These are phyloP conservation scores for Drosophila cracens DNA, from an alignment of 2,888 invertebrate species.

Conservation along the genomic window DNA sequence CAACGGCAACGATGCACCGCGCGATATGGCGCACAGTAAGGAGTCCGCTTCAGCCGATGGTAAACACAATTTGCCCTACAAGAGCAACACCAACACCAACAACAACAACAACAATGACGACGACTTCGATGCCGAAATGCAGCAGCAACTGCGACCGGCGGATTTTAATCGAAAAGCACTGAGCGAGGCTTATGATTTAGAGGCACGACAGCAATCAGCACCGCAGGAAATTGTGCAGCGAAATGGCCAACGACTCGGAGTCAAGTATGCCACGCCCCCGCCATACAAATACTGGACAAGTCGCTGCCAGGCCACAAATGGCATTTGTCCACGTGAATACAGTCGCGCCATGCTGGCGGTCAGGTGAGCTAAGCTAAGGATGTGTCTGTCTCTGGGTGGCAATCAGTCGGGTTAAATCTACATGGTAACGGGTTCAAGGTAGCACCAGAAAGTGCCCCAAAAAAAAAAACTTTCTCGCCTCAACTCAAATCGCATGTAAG, in stretches of 20 bases:
- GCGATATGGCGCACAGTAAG: constrained; percentile 62
- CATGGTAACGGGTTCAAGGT: constrained; percentile 51
- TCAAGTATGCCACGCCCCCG: constrained; percentile 67
- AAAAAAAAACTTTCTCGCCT: constrained; percentile 58
- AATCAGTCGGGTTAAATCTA: constrained; percentile 34
- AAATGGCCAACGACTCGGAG: constrained; percentile 40
- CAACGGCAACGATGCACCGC: constrained; percentile 52
- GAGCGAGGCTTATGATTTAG: constrained; percentile 70
- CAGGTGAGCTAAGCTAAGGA: constrained; percentile 71
- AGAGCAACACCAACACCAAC: constrained; percentile 11
- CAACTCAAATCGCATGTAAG: constrained; percentile 33
- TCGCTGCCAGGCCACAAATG: constrained; percentile 61
- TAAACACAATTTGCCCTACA: constrained; percentile 43
- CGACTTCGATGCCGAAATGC: constrained; percentile 20
- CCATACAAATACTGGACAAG: constrained; percentile 72
- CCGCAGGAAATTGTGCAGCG: constrained; percentile 72
- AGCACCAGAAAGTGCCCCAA: constrained; percentile 26
- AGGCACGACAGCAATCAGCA: constrained; percentile 67
- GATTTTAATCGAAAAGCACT: constrained; percentile 75
- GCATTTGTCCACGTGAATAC: constrained; percentile 76
- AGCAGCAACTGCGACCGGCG: constrained; percentile 34
- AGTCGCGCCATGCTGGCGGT: constrained; percentile 69
- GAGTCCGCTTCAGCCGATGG: constrained; percentile 41
- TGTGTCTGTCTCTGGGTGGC: constrained; percentile 58
- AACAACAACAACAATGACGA: neutral